Evolutionary conservation across 92 coral and sea anemone genomes (phyloP), one percentile per base, ranked within the genome.

Genomic region (Parazoanthus atlanticus): DNA sequence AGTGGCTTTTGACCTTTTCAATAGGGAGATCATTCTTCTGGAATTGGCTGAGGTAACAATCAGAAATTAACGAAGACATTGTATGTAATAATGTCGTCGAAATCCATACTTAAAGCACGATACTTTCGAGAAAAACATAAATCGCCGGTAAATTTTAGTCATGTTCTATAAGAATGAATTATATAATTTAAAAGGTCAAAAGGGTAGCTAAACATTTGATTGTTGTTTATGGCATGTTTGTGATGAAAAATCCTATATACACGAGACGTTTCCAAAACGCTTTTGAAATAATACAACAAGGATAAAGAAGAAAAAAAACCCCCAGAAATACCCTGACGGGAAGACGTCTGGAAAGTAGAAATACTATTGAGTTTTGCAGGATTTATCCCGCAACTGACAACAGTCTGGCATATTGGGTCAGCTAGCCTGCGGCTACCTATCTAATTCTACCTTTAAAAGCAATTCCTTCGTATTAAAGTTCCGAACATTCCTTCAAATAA

Each of bases 1-100:
- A 75, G 49, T 34, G 49, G 79, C 79, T 75, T 19, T 75, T 75
- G 79, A 75, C 79, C 79, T 75, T 75, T 34, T 36, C 21, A 36
- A 36, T 19, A 7, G n/a, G 15, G 26, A 61, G 26, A 25, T 3
- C 1, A 61, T 49, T 8, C 19, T 12, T 0, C 25, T 16, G 32
- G 76, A 31, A 10, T 16, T 19, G 23, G 11, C 23, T 56, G 23
- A 12, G 21, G 65, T 13, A 56, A 56, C 65, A 1, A 56, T 43
- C 49, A 43, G 17, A 52, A 13, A 52, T 52, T 13, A 52, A 9
- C 49, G 1, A 11, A 9, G 11, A 9, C 49, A 46, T 46, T 11
- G 49, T 46, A 1, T 46, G 5, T 8, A 7, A 46, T 46, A 46
- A 43, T 43, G 49, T 8, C 12, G 49, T 43, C 12, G 11, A 10